Evolutionary conservation across 2,113 vertebrate species (phyloP).

Genomic region (Nerophis lumbriciformis): DNA sequence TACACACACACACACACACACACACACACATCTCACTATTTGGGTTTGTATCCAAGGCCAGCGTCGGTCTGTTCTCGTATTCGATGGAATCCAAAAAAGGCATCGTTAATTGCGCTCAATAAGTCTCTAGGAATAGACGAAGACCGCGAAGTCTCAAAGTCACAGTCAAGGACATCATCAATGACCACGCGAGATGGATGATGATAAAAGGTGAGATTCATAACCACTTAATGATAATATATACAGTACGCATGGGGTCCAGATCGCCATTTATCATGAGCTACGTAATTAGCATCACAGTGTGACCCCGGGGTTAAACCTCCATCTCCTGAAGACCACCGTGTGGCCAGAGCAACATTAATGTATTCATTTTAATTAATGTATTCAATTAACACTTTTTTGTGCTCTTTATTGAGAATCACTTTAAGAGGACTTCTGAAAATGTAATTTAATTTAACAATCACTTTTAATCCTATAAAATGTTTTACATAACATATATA

Average conservation of each 20-base stretch:
- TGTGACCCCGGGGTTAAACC: background rate
- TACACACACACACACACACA: conserved; percentile 21
- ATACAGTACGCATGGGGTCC: conserved; percentile 7
- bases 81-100: conserved; percentile 63
- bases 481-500: too few species aligned
- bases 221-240: conserved; percentile 43
- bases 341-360: too few species aligned
- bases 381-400: too few species aligned
- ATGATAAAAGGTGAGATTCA: conserved; percentile 52
- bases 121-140: conserved; percentile 54
- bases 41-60: conserved; percentile 47
- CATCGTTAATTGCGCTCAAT: conserved; percentile 60
- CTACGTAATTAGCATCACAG: background rate
- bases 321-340: too few species aligned
- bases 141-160: conserved; percentile 56
- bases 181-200: conserved; percentile 35
- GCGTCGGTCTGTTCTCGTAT: conserved; percentile 45
- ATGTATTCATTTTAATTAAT: too few species aligned
- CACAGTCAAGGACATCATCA: conserved; percentile 64
- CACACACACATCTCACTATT: conserved; percentile 40
- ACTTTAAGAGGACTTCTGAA: too few species aligned
- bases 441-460: too few species aligned
- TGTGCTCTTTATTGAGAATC: too few species aligned
- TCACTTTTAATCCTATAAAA: too few species aligned
- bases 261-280: background rate